These are phyloP conservation scores for Cepaea hortensis DNA, from an alignment of 2,888 invertebrate species.

Conservation along the genomic window DNA sequence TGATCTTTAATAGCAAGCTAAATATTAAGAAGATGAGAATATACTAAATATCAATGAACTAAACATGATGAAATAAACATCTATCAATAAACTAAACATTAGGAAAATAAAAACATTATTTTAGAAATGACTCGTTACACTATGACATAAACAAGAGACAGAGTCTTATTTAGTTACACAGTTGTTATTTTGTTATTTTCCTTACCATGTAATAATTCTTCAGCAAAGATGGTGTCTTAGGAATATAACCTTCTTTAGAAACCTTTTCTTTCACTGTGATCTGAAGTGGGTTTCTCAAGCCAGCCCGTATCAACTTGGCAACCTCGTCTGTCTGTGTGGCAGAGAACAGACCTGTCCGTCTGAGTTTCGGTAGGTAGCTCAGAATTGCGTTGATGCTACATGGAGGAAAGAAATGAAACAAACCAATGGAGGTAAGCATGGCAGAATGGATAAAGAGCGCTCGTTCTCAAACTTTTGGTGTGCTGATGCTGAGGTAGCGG, in stretches of 20 bases:
- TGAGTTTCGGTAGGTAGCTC: conserved; percentile 91
- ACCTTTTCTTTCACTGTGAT: conserved; percentile 93
- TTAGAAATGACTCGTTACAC: no score
- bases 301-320: conserved; percentile 92
- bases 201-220: conserved; percentile 85
- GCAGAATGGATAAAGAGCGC: background rate
- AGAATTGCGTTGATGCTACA: conserved; percentile 88
- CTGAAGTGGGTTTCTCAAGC: conserved; percentile 92
- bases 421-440: background rate
- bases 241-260: conserved; percentile 52
- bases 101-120: no score
- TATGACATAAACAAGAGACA: no score
- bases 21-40: no score
- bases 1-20: no score
- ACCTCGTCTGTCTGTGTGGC: conserved; percentile 82
- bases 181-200: no score
- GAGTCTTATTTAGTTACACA: no score
- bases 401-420: background rate
- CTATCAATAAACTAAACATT: no score
- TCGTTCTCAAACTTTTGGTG: background rate
- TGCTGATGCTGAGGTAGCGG: no score
- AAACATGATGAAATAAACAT: no score
- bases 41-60: no score
- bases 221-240: conserved; percentile 78
- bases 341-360: conserved; percentile 92